These are phyloP conservation scores for Acheta domesticus DNA, from an alignment of 2,888 invertebrate genomes.

Conservation along the genomic window DNA sequence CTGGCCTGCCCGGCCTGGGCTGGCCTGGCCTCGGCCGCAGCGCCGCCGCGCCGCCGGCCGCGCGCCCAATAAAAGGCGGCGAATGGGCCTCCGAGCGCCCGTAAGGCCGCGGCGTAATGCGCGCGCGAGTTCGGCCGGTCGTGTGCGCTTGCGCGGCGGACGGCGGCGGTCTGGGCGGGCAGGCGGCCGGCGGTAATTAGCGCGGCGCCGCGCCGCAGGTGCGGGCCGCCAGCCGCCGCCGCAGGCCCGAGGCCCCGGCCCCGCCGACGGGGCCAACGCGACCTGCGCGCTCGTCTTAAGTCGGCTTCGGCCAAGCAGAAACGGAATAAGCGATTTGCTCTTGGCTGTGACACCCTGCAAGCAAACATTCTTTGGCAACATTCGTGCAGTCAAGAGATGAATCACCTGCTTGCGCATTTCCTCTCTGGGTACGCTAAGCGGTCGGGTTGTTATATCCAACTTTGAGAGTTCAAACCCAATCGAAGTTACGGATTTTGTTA, in stretches of 20 bases:
- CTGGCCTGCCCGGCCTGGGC: conserved; percentile 23
- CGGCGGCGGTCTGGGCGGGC: conserved; percentile 42
- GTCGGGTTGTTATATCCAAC: too few relatives aligned
- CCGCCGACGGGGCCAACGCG: neutral
- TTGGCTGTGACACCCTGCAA: too few relatives aligned
- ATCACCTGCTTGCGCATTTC: too few relatives aligned
- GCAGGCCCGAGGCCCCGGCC: neutral
- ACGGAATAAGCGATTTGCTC: too few relatives aligned
- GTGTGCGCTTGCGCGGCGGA: too few relatives aligned
- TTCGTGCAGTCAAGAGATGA: too few relatives aligned
- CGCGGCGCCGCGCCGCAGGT: conserved; percentile 30
- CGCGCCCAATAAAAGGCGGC: conserved; percentile 60
- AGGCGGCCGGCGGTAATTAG: conserved; percentile 39
- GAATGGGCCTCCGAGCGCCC: conserved; percentile 67
- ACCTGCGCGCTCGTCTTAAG: neutral
- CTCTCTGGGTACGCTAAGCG: too few relatives aligned
- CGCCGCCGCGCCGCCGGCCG: neutral
- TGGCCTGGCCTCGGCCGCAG: conserved; percentile 31
- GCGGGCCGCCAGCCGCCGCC: neutral
- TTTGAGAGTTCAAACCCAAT: too few relatives aligned
- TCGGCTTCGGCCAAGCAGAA: too few relatives aligned
- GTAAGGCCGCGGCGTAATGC: conserved; percentile 65
- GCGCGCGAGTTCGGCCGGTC: conserved; percentile 48
- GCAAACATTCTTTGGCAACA: too few relatives aligned
- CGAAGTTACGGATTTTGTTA: too few relatives aligned